phyloP scores from a whole-genome alignment of 2,113 vertebrate species.

The Neodon shergylaensis region DNA sequence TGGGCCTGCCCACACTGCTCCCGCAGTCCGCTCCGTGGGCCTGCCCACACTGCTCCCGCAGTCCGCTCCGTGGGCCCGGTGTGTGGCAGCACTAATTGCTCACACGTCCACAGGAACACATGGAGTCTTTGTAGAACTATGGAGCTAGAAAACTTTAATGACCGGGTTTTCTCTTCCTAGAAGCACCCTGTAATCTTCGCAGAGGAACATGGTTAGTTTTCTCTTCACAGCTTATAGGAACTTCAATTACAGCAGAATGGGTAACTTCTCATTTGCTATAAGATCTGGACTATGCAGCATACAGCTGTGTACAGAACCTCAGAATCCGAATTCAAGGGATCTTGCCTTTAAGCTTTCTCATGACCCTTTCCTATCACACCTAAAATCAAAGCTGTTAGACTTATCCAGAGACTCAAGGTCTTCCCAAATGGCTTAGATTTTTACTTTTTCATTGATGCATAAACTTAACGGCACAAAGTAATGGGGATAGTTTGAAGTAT shows the following conservation, averaged over 20 bases:
- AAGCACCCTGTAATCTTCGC: constrained; percentile 75
- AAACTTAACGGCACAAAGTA: neutral
- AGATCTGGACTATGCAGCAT: neutral
- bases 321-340: neutral
- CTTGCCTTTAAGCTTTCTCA: neutral
- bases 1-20: neutral
- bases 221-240: constrained; percentile 53
- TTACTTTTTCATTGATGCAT: neutral
- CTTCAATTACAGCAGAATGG: constrained; percentile 46
- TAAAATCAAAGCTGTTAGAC: neutral
- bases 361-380: neutral
- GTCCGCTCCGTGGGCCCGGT: neutral
- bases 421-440: neutral
- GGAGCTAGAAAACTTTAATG: constrained; percentile 72
- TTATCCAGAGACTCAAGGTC: neutral
- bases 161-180: constrained; percentile 63
- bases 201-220: constrained; percentile 56
- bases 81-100: constrained; percentile 55
- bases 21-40: too few relatives aligned
- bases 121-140: constrained; percentile 60
- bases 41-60: neutral
- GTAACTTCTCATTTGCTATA: constrained; percentile 52
- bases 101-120: constrained; percentile 41
- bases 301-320: neutral
- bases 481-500: neutral